These are phyloP conservation scores for Petaurus breviceps DNA, from an alignment of 2,113 vertebrate species.

Conservation along the genomic window DNA sequence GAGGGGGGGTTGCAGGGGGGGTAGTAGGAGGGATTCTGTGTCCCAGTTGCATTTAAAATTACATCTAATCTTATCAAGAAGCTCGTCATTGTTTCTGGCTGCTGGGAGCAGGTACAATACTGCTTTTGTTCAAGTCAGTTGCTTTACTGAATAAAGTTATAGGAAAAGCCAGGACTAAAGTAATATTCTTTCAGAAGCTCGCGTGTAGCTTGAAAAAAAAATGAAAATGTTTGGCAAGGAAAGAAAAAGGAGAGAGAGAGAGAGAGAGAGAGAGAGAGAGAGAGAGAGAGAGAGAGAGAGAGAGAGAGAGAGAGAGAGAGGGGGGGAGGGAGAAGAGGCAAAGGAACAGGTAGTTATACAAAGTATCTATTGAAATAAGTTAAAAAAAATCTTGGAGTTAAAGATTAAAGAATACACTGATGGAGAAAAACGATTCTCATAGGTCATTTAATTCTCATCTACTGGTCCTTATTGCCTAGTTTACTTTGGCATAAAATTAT, in stretches of 20 bases:
- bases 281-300: no score
- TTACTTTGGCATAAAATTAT: conserved; percentile 29
- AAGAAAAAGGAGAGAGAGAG: background rate
- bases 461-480: background rate
- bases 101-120: conserved; percentile 90
- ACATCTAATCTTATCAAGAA: conserved; percentile 91
- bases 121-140: conserved; percentile 91
- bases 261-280: no score
- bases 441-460: conserved; percentile 19
- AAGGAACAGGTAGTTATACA: conserved; percentile 60
- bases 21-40: conserved; percentile 85
- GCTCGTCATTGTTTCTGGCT: conserved; percentile 88
- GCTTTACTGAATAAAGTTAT: conserved; percentile 86
- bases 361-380: conserved; percentile 45
- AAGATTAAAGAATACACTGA: background rate
- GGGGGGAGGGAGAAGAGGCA: conserved; percentile 13
- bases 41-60: conserved; percentile 86
- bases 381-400: conserved; percentile 31
- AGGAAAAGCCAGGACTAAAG: conserved; percentile 84
- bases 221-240: conserved; percentile 70
- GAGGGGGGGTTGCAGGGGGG: conserved; percentile 71
- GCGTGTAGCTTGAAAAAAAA: conserved; percentile 82
- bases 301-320: no score
- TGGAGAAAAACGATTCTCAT: background rate
- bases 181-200: conserved; percentile 85